A percentile compares a stretch with the other conserved stretches of the same genome.
Evolutionary conservation across 2,113 vertebrate genomes (phyloP).

Genomic region (Ondatra zibethicus): DNA sequence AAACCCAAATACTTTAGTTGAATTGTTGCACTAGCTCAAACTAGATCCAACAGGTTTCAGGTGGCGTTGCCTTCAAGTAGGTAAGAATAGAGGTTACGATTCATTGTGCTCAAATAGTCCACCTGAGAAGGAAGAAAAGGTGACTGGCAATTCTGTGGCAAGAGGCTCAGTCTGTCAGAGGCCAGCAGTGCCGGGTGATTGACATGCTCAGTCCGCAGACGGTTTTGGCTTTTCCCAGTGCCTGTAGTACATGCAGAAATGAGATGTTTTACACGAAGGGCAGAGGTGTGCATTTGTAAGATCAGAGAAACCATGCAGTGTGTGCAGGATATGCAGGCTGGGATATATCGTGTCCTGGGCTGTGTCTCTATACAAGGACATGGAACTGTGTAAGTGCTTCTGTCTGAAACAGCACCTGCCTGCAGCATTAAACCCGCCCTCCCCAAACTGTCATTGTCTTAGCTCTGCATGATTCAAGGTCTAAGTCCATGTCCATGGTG

Average conservation of each 20-base stretch:
- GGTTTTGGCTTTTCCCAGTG: neutral
- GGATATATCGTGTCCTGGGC: neutral
- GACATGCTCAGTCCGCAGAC: neutral
- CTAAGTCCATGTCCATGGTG: fast-evolving
- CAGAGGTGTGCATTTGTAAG: neutral
- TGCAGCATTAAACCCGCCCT: neutral
- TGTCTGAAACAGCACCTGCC: neutral
- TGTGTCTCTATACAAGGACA: neutral
- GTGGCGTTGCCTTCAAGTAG: fast-evolving
- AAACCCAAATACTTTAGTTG: neutral
- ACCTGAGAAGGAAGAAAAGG: neutral
- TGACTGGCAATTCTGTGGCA: neutral
- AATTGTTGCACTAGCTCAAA: neutral
- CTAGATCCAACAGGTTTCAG: neutral
- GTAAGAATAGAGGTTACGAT: neutral
- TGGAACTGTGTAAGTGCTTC: fast-evolving
- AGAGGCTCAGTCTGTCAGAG: neutral
- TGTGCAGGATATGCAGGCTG: fast-evolving
- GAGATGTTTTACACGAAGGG: neutral
- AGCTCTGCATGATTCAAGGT: neutral
- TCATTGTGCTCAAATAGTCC: neutral
- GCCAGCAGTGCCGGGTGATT: neutral
- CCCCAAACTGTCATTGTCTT: fast-evolving
- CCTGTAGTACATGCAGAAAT: fast-evolving
- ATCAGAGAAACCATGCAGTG: neutral